Base-by-base conservation (phyloP, 2,888 invertebrate genomes). In the Pyrrhia umbra region DNA sequence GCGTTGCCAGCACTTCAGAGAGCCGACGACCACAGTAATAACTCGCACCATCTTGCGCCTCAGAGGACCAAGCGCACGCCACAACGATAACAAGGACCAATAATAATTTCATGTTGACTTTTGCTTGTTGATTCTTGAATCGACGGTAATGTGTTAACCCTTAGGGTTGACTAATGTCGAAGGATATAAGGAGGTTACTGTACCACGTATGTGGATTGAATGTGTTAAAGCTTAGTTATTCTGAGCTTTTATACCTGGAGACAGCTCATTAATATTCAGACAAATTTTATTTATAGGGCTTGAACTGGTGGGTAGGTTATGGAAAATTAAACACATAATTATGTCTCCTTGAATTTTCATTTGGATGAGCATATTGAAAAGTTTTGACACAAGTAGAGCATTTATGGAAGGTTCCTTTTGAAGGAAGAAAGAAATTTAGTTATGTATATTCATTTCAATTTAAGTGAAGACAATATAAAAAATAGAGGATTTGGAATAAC, bases 1-100 rank as follows among this genome's bases (percentile, higher is more conserved):
- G 47, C 1, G 27, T 15, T 0, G 67, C 64, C 25, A 75, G 10
- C 3, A 66, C 64, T 2, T 52, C 39, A 2, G 77, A 30, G 4
- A 77, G 61, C 2, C 23, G 61, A 6, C 68, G 49, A 0, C 77
- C 77, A 21, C 77, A 77, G 37, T 71, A 77, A 15, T 52, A 54
- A 13, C 40, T 57, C 0, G 61, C 72, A 18, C 58, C 47, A 6
- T 40, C 46, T 10, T 54, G 49, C n/a, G 65, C 67, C 46, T 43
- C 61, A 0, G 46, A 60, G 40, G 52, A 66, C 57, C 60, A 62
- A 40, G 21, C 25, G 23, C 56, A 46, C 0, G 54, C 56, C 13
- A 64, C 50, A 10, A 57, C 16, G 13, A 71, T 1, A 15, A 66
- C 13, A 1, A 70, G 43, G 15, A 71, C 43, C 66, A 70, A 27